Evolutionary conservation across 2,888 invertebrate genomes (phyloP), one percentile per base, ranked within the genome.

Genomic region (Gandaritis pyraliata): DNA sequence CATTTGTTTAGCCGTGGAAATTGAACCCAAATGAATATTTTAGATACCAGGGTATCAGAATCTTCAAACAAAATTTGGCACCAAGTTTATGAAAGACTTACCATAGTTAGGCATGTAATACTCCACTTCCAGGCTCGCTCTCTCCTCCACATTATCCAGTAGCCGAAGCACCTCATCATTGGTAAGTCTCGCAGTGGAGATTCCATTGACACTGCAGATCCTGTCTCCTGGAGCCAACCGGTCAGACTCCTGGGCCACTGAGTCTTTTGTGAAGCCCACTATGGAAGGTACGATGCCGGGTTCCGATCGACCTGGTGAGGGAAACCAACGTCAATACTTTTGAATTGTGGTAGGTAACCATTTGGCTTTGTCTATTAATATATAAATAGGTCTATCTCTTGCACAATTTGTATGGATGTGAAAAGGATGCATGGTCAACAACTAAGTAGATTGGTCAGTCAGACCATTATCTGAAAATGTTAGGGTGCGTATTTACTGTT

Each of bases 101-200:
- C 97, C 95, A 86, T 95, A 95, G 78, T 95, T 95, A 30, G 97
- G 97, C 81, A 97, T 93, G 66, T 96, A 95, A 86, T 97, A 97
- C 80, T 97, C 96, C 68, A 97, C 94, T 87, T 97, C 97, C 75
- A 97, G 87, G n/a, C 95, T 93, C 8, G 97, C 96, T 57, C 95
- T 93, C 64, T 94, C 94, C 67, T 95, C 95, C 15, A 95, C 95
- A 84, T 95, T 95, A 80, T 96, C 95, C 71, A 97, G 84, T 13
- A 96, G 84, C 70, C 95, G 94, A 70, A 95, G 93, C 36, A 97
- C 95, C 80, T 97, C 96, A 69, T 96, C 95, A 79, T 96, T 96
- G 61, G 95, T 94, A 76, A 97, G 94, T 58, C 95, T 93, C 11
- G 94, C 93, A 0, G 96, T 96, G 54, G 95, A 95, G 72, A 96